Percentiles rank a stretch among this genome's conserved stretches.
Evolutionary conservation across 2,113 vertebrate species (phyloP).

Genomic region (Bombycilla garrulus): DNA sequence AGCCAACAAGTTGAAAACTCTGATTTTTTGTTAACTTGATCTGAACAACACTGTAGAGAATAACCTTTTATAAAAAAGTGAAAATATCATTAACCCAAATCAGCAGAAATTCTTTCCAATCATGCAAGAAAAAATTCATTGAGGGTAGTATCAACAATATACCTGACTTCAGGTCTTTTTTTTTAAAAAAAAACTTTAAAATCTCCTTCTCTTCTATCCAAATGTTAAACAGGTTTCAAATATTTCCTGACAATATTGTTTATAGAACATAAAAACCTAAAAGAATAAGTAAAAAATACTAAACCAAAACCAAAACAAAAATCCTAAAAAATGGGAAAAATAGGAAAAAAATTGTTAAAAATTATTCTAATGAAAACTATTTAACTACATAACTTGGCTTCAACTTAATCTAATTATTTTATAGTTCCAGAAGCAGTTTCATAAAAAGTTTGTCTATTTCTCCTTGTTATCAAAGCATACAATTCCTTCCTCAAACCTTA

Average conservation of each 20-base stretch:
- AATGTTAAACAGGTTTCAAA: not conserved
- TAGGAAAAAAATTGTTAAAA: not conserved
- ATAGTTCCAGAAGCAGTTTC: not conserved
- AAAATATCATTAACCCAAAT: not conserved
- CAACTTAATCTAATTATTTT: not conserved
- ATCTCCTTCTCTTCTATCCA: not conserved
- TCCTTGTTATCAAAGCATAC: not conserved
- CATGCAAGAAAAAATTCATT: not conserved
- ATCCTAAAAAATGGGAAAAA: not conserved
- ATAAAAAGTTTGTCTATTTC: not conserved
- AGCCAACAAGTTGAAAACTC: not conserved
- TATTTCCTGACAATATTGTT: not conserved
- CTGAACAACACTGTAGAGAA: not conserved
- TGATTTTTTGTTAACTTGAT: not conserved
- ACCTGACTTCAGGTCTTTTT: not conserved
- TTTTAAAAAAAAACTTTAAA: not conserved
- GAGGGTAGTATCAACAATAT: not conserved
- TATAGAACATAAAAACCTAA: not conserved
- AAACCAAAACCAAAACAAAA: not conserved
- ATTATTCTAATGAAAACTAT: not conserved
- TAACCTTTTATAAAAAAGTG: not conserved
- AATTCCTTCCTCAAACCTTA: not conserved
- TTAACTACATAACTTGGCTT: not conserved
- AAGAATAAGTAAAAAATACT: not conserved
- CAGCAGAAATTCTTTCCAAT: not conserved